phyloP scores from a whole-genome alignment of 2,888 invertebrate genomes.

The Hedya salicella region DNA sequence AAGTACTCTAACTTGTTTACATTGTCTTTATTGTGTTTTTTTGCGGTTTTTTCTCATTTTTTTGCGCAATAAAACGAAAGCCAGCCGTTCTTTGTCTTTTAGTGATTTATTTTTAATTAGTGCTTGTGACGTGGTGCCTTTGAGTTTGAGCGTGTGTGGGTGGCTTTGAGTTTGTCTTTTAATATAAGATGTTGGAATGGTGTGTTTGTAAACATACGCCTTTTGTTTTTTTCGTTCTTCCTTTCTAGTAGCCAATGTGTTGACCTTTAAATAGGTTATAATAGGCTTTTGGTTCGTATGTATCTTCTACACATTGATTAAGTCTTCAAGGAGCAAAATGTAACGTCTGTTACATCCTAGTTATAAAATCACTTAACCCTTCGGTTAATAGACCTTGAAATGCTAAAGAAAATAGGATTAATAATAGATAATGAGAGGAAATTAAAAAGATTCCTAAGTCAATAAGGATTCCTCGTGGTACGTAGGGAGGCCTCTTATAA shows the following conservation, averaged over 20 bases:
- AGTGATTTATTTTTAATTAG: slow-evolving; percentile 72
- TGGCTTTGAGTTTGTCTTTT: slow-evolving; percentile 33
- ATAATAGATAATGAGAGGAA: no score
- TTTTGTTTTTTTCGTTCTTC: slow-evolving; percentile 2
- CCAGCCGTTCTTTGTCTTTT: slow-evolving; percentile 66
- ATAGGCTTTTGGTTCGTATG: background rate
- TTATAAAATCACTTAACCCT: no score
- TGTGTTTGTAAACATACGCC: slow-evolving; percentile 11
- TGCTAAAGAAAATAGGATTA: no score
- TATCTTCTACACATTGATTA: no score
- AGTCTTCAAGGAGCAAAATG: no score
- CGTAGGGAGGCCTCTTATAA: no score
- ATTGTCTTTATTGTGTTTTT: slow-evolving; percentile 85
- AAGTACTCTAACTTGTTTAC: slow-evolving; percentile 85
- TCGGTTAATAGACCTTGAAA: no score
- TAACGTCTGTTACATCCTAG: no score
- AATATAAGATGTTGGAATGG: slow-evolving; percentile 32
- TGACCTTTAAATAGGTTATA: background rate
- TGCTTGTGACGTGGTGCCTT: slow-evolving; percentile 44
- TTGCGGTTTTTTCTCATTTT: slow-evolving; percentile 77
- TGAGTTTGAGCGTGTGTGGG: slow-evolving; percentile 47
- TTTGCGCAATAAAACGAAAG: slow-evolving; percentile 77
- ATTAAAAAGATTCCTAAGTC: no score
- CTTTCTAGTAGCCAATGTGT: background rate
- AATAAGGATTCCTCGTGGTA: no score